Evolutionary conservation across 2,113 vertebrate genomes (phyloP).

Genomic region (Myotis brandtii): DNA sequence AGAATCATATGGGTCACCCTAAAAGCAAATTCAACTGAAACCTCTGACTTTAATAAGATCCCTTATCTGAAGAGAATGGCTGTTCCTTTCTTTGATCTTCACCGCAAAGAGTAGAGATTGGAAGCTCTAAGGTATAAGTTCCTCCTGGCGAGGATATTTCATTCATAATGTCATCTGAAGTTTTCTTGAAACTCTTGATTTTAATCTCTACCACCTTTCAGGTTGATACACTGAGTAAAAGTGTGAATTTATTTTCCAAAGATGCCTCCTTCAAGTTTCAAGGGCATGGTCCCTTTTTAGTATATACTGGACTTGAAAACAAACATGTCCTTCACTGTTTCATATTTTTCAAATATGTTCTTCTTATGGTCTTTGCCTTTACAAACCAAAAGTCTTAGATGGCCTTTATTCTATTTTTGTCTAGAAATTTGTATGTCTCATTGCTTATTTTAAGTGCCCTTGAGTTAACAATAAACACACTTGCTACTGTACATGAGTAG

Average conservation of each 20-base stretch:
- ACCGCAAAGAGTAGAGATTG: background rate
- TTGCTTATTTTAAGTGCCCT: background rate
- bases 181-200: background rate
- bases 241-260: background rate
- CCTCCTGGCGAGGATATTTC: background rate
- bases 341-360: background rate
- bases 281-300: background rate
- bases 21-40: background rate
- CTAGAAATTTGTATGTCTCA: background rate
- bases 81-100: background rate
- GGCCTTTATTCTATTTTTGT: background rate
- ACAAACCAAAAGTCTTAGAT: background rate
- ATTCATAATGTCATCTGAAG: background rate
- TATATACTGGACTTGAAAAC: background rate
- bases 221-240: background rate
- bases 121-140: background rate
- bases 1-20: background rate
- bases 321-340: background rate
- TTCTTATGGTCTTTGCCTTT: background rate
- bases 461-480: background rate
- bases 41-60: background rate
- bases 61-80: background rate
- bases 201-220: background rate
- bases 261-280: background rate
- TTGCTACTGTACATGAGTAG: background rate